Conservation (phyloP, 2,113 vertebrate species). For the Nycticorax nycticorax region DNA sequence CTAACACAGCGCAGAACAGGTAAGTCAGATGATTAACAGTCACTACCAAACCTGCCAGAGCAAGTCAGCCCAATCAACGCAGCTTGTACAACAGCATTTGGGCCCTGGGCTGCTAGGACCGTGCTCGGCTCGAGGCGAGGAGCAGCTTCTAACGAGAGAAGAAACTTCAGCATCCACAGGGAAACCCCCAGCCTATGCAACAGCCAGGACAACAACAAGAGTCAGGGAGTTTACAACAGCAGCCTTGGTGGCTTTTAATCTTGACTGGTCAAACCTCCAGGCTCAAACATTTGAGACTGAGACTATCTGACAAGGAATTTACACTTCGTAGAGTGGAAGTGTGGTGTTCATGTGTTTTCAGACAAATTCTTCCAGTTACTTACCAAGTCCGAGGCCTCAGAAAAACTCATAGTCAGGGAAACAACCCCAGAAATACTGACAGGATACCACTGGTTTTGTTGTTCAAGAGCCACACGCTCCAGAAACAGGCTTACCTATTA, state of each 20-base stretch:
- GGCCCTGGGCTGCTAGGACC: neutral
- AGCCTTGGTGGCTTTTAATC: neutral
- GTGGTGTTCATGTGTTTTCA: neutral
- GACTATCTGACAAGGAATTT: neutral
- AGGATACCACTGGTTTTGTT: too few species aligned
- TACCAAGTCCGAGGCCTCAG: neutral
- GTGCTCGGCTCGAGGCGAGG: neutral
- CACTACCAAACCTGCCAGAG: neutral
- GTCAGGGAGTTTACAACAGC: accelerated
- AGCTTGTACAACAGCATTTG: neutral
- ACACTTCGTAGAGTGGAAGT: accelerated
- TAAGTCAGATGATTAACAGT: neutral
- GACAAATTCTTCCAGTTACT: neutral
- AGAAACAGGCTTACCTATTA: neutral
- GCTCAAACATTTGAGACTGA: neutral
- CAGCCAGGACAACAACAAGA: neutral
- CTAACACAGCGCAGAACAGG: neutral
- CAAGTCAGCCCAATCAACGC: neutral
- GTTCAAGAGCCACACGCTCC: neutral
- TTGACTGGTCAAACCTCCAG: neutral
- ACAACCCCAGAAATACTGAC: neutral
- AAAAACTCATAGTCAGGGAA: neutral
- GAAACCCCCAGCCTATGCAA: neutral
- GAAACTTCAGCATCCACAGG: neutral
- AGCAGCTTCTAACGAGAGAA: neutral